Evolutionary conservation across 1,140 invertebrate species (phyloP).

Genomic region (Frieseomelitta varia): DNA sequence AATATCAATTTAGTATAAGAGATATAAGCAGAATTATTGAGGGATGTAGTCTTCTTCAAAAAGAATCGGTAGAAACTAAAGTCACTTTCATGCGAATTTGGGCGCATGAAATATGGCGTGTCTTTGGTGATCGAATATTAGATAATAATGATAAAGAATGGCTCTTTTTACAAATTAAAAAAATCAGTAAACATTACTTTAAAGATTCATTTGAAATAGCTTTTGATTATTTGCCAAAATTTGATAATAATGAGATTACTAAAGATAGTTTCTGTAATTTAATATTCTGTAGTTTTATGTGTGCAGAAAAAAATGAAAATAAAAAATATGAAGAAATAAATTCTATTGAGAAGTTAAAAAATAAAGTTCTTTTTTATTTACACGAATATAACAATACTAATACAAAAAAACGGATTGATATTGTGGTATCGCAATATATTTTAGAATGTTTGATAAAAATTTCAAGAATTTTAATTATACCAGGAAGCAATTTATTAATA

Average conservation of each 20-base stretch:
- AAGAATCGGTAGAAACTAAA: conserved; percentile 85
- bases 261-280: conserved; percentile 84
- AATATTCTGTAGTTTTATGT: conserved; percentile 86
- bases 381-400: conserved; percentile 85
- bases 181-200: conserved; percentile 80
- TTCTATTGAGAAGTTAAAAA: conserved; percentile 83
- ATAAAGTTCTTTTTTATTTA: conserved; percentile 82
- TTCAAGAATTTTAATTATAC: conserved; percentile 84
- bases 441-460: conserved; percentile 86
- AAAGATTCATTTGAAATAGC: conserved; percentile 83
- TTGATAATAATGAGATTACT: conserved; percentile 78
- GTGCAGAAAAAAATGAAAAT: conserved; percentile 79
- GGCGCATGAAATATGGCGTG: conserved; percentile 87
- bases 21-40: conserved; percentile 85
- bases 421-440: conserved; percentile 85
- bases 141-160: conserved; percentile 84
- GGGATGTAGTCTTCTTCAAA: conserved; percentile 85
- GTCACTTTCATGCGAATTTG: conserved; percentile 83
- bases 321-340: conserved; percentile 86
- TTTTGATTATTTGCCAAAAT: conserved; percentile 79
- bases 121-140: conserved; percentile 87
- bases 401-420: conserved; percentile 84
- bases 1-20: conserved; percentile 87
- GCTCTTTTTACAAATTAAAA: conserved; percentile 82
- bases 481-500: conserved; percentile 82